phyloP scores from a whole-genome alignment of 2,888 invertebrate genomes.

The Stratiomys singularior region DNA sequence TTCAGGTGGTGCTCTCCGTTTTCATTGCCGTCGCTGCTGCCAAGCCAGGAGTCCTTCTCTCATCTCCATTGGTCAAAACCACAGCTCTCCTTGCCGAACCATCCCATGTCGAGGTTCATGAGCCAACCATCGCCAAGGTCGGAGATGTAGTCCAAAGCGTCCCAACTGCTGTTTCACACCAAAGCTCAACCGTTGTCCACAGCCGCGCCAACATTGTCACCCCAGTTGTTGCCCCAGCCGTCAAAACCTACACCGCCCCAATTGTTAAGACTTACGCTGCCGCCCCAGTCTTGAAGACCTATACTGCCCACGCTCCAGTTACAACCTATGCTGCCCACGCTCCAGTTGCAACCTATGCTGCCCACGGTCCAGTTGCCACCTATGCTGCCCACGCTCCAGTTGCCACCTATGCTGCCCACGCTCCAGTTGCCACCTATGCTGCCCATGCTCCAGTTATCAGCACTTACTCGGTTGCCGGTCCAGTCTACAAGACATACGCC shows the following conservation, averaged over 20 bases:
- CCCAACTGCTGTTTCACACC: constrained; percentile 65
- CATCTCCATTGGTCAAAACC: constrained; percentile 18
- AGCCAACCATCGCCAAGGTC: constrained; percentile 53
- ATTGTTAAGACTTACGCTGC: constrained; percentile 48
- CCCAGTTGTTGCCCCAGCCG: constrained; percentile 53
- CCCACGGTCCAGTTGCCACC: constrained; percentile 7
- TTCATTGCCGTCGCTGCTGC: constrained; percentile 52
- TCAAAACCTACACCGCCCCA: constrained; percentile 51
- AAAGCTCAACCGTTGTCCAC: constrained; percentile 66
- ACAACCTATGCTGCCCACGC: constrained; percentile 37
- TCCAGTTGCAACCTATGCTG: constrained; percentile 24
- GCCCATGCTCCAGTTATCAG: constrained; percentile 4
- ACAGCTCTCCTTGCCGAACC: constrained; percentile 49
- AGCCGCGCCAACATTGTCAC: constrained; percentile 60
- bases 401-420: neutral
- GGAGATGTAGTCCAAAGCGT: constrained; percentile 52
- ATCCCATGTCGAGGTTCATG: constrained; percentile 51
- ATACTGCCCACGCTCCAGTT: constrained; percentile 32
- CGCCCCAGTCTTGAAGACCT: constrained; percentile 45
- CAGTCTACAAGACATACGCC: constrained; percentile 22
- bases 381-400: constrained; percentile 18
- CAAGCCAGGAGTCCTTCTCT: constrained; percentile 44
- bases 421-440: neutral
- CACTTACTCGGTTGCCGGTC: constrained; percentile 22
- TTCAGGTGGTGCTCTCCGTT: constrained; percentile 53